Evolutionary conservation across 2,113 vertebrate species (phyloP), one percentile per base, ranked within the genome.

Genomic region (Sinocyclocheilus anophthalmus): DNA sequence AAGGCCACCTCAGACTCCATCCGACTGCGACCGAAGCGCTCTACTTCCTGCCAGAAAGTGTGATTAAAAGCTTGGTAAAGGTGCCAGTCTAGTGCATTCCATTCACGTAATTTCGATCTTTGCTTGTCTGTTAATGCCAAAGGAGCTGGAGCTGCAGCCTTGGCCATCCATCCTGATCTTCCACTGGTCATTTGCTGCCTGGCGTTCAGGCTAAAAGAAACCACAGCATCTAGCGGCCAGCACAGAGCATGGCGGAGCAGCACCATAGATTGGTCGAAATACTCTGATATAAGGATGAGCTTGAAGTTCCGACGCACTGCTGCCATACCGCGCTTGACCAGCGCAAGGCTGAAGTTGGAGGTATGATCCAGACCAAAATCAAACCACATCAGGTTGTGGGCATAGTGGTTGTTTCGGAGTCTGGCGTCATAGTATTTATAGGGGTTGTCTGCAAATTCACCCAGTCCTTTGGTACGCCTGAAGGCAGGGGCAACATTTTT

Each of bases 181-280:
- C 65, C 61, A 20, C 73, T 0, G n/a, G 92, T n/a, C 48, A 89
- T 85, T 85, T 93, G 88, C 86, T 96, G 92, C 45, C 94, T 95
- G 70, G 87, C 93, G 0, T 98, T 98, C 53, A 97, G 94, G 90
- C 92, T 95, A 83, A 98, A 98, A 0, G 96, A 94, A 7, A 95
- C 96, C 0, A 98, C 93, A 0, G 97, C 95, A 0, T 97, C 96
- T n/a, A 96, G 92, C 0, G 95, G 93, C 97, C 97, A 98, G 89
- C 97, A 98, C 77, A 98, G 93, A 7, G 96, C 96, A 0, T 96
- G 95, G 18, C 96, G 94, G 48, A 98, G 92, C 61, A 98, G 92
- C 67, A 98, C 95, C 95, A 98, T 93, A 0, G 97, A 98, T 90
- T 98, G 95, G 9, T 98, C 97, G 42, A 98, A 98, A 91, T 96